Base-by-base conservation (phyloP, 2,113 vertebrate genomes). In the Thinocorus orbignyianus region DNA sequence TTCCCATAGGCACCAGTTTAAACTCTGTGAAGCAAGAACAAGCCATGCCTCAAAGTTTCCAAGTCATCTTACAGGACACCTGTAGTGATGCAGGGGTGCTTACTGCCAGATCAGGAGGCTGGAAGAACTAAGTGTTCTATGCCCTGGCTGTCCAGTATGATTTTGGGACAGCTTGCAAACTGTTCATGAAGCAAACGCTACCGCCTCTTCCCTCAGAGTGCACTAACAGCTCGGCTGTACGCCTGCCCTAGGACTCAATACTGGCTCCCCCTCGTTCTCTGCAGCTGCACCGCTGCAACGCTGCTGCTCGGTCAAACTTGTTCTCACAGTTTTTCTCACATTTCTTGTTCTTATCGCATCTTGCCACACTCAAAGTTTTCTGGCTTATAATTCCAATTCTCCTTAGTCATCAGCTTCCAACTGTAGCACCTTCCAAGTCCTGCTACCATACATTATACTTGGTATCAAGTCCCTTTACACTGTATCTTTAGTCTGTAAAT, bases 161-260 rank as follows among this genome's bases (percentile, higher is more conserved):
- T 46, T 89, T 61, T 41, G 13, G 51, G 73, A 71, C 48, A 64
- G 60, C 39, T 22, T 35, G 30, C 30, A 76, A 64, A n/a, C 13
- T 48, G 14, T 42, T 51, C 52, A 49, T 57, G 81, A 65, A 62
- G 65, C 17, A 42, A 70, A 12, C 2, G 2, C 23, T 33, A 22
- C 35, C 30, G 30, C 4, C 25, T 41, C 77, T 46, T 28, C 41
- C 37, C 62, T 72, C 7, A 2, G 41, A 62, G 42, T 4, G 31
- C 51, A 19, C 39, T 17, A 33, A 52, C 13, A 33, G 1, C 30
- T 80, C 1, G 0, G 54, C 10, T 26, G 61, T 7, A 17, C 0
- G 1, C 55, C 86, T 46, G 73, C 31, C 65, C 64, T 37, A 22
- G 46, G 30, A 31, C 22, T 7, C 18, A 58, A 9, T 10, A 8